phyloP scores from a whole-genome alignment of 2,113 vertebrate species.

The Tichodroma muraria region DNA sequence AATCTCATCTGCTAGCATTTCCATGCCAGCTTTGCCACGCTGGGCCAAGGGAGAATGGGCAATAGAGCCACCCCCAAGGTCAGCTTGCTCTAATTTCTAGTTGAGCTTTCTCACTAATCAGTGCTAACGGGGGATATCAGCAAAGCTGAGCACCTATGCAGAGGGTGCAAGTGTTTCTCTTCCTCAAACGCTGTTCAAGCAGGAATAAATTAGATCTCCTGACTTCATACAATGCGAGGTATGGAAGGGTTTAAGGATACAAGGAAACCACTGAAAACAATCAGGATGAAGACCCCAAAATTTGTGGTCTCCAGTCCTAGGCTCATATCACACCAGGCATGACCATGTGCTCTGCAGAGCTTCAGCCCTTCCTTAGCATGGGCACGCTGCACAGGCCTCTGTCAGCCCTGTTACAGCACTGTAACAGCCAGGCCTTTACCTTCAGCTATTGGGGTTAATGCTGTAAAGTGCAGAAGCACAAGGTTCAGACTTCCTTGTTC shows the following conservation, averaged over 20 bases:
- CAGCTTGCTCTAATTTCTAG: background rate
- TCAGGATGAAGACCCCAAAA: background rate
- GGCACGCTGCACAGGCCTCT: background rate
- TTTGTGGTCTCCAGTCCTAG: background rate
- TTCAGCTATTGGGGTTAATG: background rate
- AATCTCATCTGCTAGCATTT: background rate
- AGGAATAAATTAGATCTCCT: background rate
- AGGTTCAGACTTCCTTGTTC: background rate
- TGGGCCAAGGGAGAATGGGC: background rate
- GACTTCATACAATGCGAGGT: background rate
- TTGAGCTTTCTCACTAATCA: background rate
- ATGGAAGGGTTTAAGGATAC: background rate
- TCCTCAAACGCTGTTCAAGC: background rate
- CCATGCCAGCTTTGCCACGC: background rate
- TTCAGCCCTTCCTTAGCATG: background rate
- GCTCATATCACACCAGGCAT: background rate
- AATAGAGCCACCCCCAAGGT: background rate
- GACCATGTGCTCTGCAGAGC: background rate
- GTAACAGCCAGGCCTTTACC: background rate
- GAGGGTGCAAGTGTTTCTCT: background rate
- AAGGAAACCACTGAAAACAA: background rate
- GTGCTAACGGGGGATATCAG: background rate
- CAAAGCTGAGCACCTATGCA: background rate
- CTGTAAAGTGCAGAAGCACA: background rate
- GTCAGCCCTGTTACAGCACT: background rate